Evolutionary conservation across 1,140 invertebrate species (phyloP).

Genomic region (Philopotamus ludificatus): DNA sequence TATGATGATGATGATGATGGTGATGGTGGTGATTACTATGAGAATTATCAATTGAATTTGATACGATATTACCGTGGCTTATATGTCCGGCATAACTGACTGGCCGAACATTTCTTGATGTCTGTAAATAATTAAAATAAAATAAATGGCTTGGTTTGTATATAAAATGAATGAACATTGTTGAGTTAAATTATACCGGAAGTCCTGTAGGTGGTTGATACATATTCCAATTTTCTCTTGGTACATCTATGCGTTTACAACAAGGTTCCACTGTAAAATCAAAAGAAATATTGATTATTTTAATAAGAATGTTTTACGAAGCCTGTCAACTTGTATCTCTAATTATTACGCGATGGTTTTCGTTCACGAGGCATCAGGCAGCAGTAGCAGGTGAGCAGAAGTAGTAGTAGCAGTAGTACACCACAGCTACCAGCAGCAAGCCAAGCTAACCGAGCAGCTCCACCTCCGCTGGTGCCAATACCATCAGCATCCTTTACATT

Average conservation of each 20-base stretch:
- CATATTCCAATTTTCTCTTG: slow-evolving; percentile 41
- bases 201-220: slow-evolving; percentile 36
- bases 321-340: neutral
- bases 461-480: slow-evolving; percentile 34
- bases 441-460: slow-evolving; percentile 55
- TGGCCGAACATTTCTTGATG: slow-evolving; percentile 18
- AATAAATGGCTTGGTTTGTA: neutral
- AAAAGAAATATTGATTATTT: slow-evolving; percentile 3
- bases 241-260: slow-evolving; percentile 25
- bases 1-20: slow-evolving; percentile 29
- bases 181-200: slow-evolving; percentile 20
- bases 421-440: slow-evolving; percentile 55
- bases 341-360: slow-evolving; percentile 45
- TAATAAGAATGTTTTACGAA: no score
- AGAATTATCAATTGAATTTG: slow-evolving; percentile 23
- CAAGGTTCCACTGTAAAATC: slow-evolving; percentile 36
- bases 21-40: slow-evolving; percentile 17
- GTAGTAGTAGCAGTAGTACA: slow-evolving; percentile 53
- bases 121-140: slow-evolving; percentile 1
- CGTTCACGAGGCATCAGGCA: slow-evolving; percentile 57
- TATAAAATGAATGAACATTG: neutral
- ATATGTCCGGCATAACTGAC: slow-evolving; percentile 41
- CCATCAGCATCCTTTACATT: slow-evolving; percentile 24
- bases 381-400: slow-evolving; percentile 54
- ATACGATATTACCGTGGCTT: slow-evolving; percentile 26